These are phyloP conservation scores for Drosophila formosana DNA, from an alignment of 2,888 invertebrate genomes.

Conservation along the genomic window DNA sequence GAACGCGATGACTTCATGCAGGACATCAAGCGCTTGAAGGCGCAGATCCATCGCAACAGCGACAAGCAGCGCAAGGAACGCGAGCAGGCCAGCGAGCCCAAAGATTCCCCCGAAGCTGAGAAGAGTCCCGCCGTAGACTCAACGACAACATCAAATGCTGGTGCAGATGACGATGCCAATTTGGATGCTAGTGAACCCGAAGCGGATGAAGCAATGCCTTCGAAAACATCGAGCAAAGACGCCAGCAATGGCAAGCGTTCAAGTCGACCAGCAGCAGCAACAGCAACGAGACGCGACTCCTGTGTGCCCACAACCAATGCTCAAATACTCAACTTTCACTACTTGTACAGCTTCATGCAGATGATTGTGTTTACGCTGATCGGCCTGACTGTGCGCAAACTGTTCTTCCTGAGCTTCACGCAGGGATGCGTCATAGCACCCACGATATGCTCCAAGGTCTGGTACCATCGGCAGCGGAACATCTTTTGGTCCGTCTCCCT, in stretches of 20 bases:
- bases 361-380: conserved; percentile 87
- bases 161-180: conserved; percentile 5
- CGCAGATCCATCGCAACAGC: conserved; percentile 81
- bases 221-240: conserved; percentile 29
- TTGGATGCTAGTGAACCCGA: conserved; percentile 13
- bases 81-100: conserved; percentile 31
- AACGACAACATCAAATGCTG: neutral
- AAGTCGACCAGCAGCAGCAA: neutral
- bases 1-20: conserved; percentile 83
- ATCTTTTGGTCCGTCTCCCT: conserved; percentile 85
- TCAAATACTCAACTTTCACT: conserved; percentile 76
- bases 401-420: conserved; percentile 84
- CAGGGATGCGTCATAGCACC: conserved; percentile 88
- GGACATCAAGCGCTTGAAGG: conserved; percentile 82
- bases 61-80: conserved; percentile 76
- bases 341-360: conserved; percentile 90
- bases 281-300: conserved; percentile 44
- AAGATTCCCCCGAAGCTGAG: conserved; percentile 16
- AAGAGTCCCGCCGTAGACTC: neutral
- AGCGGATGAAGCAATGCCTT: conserved; percentile 48
- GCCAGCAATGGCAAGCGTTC: conserved; percentile 15
- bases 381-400: conserved; percentile 82
- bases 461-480: conserved; percentile 85
- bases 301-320: conserved; percentile 54
- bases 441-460: conserved; percentile 88